phyloP scores from a whole-genome alignment of 2,888 invertebrate species.

The Formica aserva region DNA sequence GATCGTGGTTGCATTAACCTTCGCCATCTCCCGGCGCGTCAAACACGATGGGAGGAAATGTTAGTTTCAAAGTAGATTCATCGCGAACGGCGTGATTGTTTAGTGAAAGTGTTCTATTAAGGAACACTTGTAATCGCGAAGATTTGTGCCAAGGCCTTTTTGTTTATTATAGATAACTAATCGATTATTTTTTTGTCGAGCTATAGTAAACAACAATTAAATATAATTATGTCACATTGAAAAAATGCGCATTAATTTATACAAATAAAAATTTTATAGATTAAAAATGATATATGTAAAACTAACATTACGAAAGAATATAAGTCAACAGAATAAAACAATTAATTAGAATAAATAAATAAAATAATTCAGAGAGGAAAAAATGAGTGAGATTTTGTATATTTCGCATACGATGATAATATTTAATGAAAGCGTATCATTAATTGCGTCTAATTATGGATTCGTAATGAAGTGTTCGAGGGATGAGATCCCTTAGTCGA shows the following conservation, averaged over 20 bases:
- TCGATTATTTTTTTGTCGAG: background rate
- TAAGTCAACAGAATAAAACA: constrained; percentile 7
- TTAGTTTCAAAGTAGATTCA: constrained; percentile 44
- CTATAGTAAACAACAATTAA: background rate
- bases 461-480: constrained; percentile 37
- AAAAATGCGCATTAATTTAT: constrained; percentile 9
- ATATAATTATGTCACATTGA: background rate
- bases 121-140: constrained; percentile 39
- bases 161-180: constrained; percentile 12
- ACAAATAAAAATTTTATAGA: background rate
- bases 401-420: background rate
- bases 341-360: constrained; percentile 8
- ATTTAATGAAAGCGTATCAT: constrained; percentile 16
- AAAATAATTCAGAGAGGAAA: background rate
- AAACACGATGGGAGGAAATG: constrained; percentile 44
- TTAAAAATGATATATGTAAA: background rate
- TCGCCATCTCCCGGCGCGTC: constrained; percentile 46
- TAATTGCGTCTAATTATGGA: constrained; percentile 35
- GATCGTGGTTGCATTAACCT: constrained; percentile 53
- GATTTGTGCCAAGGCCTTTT: constrained; percentile 51
- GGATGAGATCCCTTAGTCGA: constrained; percentile 18
- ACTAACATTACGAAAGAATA: background rate
- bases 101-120: constrained; percentile 53
- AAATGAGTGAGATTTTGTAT: background rate
- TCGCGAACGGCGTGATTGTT: constrained; percentile 52